Evolutionary conservation across 1,140 invertebrate species (phyloP).

Genomic region (Anagrus nilaparvatae): DNA sequence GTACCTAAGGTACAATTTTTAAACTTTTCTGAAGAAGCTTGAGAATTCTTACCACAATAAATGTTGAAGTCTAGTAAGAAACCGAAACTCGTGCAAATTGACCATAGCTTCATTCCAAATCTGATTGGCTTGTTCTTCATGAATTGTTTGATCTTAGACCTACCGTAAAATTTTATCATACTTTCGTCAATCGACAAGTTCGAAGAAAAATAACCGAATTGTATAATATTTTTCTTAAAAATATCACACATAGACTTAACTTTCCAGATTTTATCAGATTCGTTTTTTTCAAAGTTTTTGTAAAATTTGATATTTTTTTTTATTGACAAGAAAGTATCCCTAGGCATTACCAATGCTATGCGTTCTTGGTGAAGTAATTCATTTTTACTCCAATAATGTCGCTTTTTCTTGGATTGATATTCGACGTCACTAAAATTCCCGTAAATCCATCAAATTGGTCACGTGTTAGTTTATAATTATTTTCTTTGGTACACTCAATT

Average conservation of each 20-base stretch:
- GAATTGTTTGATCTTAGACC: slow-evolving; percentile 1
- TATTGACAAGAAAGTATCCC: slow-evolving; percentile 8
- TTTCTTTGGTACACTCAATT: too few species aligned
- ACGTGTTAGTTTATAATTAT: too few species aligned
- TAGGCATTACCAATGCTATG: slow-evolving; percentile 6
- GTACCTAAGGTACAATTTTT: not conserved
- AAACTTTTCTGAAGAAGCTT: not conserved
- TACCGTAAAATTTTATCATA: slow-evolving; percentile 14
- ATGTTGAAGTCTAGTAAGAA: slow-evolving; percentile 6
- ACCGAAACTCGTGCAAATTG: not conserved
- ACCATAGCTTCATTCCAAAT: slow-evolving; percentile 10
- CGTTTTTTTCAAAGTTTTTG: slow-evolving; percentile 9
- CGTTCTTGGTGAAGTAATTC: slow-evolving; percentile 1
- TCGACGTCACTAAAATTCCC: slow-evolving; percentile 6
- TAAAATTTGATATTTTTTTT: slow-evolving; percentile 12
- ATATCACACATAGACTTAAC: slow-evolving; percentile 9
- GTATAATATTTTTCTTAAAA: slow-evolving; percentile 10
- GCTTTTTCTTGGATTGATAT: slow-evolving; percentile 8
- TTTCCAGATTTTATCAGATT: slow-evolving; percentile 12
- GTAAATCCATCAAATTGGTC: slow-evolving; percentile 13
- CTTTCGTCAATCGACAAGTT: too few species aligned
- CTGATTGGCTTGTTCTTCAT: too few species aligned
- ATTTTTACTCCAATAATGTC: slow-evolving; percentile 12
- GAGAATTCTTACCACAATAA: slow-evolving; percentile 1
- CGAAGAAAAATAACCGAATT: slow-evolving; percentile 13